Conservation (phyloP, 2,888 invertebrate genomes). For the Netelia inedita region DNA sequence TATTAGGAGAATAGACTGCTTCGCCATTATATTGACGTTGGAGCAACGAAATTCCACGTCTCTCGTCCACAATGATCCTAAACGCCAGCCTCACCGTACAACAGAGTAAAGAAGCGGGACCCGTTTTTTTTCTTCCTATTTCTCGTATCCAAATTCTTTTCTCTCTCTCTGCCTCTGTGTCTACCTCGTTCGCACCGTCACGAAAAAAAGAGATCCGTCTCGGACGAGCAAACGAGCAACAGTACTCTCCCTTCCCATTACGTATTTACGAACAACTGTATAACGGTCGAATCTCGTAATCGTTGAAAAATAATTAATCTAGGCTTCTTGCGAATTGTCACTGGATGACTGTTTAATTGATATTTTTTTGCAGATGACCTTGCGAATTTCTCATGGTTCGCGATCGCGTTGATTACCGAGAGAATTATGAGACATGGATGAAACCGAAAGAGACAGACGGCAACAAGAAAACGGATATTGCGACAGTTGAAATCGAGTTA, state of each 20-base stretch:
- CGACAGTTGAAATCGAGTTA: too few relatives aligned
- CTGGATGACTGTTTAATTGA: background rate
- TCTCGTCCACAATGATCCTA: constrained; percentile 1
- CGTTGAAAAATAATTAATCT: background rate
- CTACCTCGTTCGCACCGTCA: background rate
- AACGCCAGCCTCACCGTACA: background rate
- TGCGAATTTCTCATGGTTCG: constrained; percentile 20
- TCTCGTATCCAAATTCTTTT: constrained; percentile 10
- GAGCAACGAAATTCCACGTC: constrained; percentile 33
- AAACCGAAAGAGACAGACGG: too few relatives aligned
- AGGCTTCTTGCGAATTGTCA: background rate
- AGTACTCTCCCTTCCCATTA: background rate
- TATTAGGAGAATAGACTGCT: constrained; percentile 30
- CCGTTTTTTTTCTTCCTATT: constrained; percentile 10
- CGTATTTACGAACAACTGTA: constrained; percentile 8
- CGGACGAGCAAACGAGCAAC: constrained; percentile 26
- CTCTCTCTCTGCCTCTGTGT: background rate
- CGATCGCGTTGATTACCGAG: constrained; percentile 21
- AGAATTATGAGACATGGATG: too few relatives aligned
- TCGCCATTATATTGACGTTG: constrained; percentile 25
- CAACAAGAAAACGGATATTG: background rate
- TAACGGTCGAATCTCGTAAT: constrained; percentile 16
- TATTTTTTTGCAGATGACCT: constrained; percentile 20
- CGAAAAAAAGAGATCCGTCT: constrained; percentile 2
- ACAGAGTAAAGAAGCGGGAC: background rate